Base-by-base conservation (phyloP, 2,888 invertebrate species). In the Bibio marci region DNA sequence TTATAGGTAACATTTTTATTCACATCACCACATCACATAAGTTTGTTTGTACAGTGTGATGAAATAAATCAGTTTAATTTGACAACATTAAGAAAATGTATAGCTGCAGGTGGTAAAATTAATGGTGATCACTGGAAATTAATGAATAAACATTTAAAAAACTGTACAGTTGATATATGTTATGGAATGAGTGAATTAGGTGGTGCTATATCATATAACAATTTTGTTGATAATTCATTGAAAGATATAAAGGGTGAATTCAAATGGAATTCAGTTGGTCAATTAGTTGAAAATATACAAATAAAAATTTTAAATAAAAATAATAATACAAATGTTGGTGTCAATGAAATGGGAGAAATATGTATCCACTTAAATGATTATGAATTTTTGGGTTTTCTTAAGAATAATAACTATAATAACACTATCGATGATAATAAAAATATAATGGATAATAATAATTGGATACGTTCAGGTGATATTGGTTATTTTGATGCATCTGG, bases 401-500 rank as follows among this genome's bases (percentile, higher is more conserved):
- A n/a, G n/a, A n/a, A 61, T 40, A 57, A 56, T 35, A 52, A 52
- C 32, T 56, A 58, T 41, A 50, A 51, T 3, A 50, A 48, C 18
- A 39, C 36, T 17, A n/a, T n/a, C n/a, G n/a, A n/a, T n/a, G 5
- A 22, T 6, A 36, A 31, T 11, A 5, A 28, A 25, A 18, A 19
- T 18, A 10, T 28, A 26, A 27, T 52, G 37, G 57, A 58, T 44
- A 49, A 46, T 18, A 54, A 61, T 32, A 58, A 56, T 30, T 61
- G 58, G 58, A 51, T 54, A 13, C 53, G 54, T 26, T 55, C 60
- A 15, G 61, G 60, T 4, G 62, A 61, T 45, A 45, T 59, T 47
- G 61, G 62, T 14, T 55, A 55, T 43, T 55, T 62, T 37, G 61
- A 61, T 40, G 48, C 54, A 27, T 56, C 57, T 37, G 57, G 57